These are phyloP conservation scores for Amphilophus citrinellus DNA, from an alignment of 2,113 vertebrate genomes.

Conservation along the genomic window DNA sequence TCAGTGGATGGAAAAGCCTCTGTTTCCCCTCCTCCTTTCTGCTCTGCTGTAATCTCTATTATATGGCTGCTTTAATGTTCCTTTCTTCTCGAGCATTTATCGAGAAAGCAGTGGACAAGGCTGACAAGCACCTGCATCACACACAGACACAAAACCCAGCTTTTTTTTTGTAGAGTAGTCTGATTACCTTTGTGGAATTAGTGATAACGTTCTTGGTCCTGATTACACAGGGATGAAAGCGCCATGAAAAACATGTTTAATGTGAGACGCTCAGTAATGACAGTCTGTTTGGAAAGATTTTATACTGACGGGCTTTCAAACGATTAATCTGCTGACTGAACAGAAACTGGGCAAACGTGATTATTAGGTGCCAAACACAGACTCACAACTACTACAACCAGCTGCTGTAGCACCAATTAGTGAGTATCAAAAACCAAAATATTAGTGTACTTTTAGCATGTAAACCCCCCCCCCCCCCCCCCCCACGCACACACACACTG, in stretches of 20 bases:
- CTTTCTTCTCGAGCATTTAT: conserved; percentile 20
- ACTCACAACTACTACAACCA: not conserved
- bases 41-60: conserved; percentile 37
- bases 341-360: not conserved
- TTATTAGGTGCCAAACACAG: not conserved
- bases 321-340: not conserved
- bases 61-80: conserved; percentile 36
- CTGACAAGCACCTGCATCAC: conserved; percentile 8
- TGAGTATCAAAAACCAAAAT: not conserved
- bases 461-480: not conserved
- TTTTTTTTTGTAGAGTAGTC: conserved; percentile 1
- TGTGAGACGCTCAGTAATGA: not conserved
- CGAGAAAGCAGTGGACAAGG: not conserved
- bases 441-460: not conserved
- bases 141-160: not conserved
- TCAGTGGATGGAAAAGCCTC: conserved; percentile 34
- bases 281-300: not conserved
- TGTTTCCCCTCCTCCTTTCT: conserved; percentile 36
- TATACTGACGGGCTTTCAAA: not conserved
- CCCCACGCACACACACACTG: no score
- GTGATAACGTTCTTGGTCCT: not conserved
- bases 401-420: not conserved
- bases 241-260: not conserved
- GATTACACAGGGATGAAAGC: not conserved
- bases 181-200: conserved; percentile 10